Evolutionary conservation across 2,888 invertebrate genomes (phyloP).

Genomic region (Meganola albula): DNA sequence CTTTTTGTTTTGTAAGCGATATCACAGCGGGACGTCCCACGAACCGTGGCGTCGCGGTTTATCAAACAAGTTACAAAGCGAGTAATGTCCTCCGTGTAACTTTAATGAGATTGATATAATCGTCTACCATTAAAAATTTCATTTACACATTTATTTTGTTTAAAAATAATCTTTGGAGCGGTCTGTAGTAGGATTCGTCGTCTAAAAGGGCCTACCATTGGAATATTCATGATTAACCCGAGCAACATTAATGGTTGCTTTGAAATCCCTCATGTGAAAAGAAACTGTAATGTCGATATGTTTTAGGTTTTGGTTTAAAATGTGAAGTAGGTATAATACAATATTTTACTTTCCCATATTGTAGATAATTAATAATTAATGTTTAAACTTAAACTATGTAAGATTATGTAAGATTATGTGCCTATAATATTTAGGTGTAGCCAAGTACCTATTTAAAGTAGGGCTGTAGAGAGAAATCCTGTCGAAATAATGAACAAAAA

Average conservation of each 20-base stretch:
- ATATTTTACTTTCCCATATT: no score
- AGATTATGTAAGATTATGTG: no score
- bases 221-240: slow-evolving; percentile 58
- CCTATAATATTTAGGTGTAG: no score
- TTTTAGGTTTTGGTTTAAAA: slow-evolving; percentile 42
- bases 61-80: slow-evolving; percentile 28
- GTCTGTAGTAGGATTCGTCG: slow-evolving; percentile 39
- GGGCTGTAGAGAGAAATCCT: no score
- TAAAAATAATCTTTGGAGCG: slow-evolving; percentile 44
- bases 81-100: slow-evolving; percentile 13
- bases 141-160: slow-evolving; percentile 39
- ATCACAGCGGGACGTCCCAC: slow-evolving; percentile 35
- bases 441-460: no score
- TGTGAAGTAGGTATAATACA: no score
- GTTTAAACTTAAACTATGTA: no score
- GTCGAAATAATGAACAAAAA: no score
- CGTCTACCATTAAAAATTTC: slow-evolving; percentile 27
- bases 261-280: slow-evolving; percentile 56
- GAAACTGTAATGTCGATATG: slow-evolving; percentile 39
- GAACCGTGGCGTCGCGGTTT: slow-evolving; percentile 35
- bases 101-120: slow-evolving; percentile 18
- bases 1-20: slow-evolving; percentile 45
- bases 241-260: slow-evolving; percentile 62
- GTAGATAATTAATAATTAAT: no score
- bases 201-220: slow-evolving; percentile 58